Conservation (phyloP, 2,113 vertebrate genomes). For the Perognathus longimembris region DNA sequence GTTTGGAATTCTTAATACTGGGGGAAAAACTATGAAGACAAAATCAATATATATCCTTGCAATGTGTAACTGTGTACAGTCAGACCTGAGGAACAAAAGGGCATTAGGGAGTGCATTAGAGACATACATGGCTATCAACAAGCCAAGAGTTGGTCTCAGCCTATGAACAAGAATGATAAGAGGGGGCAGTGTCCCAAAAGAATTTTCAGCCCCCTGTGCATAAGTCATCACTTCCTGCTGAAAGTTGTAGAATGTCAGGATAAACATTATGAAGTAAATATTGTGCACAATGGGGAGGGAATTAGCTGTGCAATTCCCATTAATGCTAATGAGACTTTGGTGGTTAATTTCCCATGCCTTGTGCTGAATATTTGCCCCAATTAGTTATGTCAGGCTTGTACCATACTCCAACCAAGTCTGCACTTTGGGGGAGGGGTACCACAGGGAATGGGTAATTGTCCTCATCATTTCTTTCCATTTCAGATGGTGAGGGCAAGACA, state of each 20-base stretch:
- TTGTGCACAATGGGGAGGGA: conserved; percentile 79
- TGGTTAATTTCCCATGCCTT: conserved; percentile 82
- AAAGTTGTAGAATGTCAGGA: conserved; percentile 74
- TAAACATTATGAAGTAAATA: conserved; percentile 83
- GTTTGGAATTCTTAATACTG: not conserved
- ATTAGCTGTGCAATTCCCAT: conserved; percentile 79
- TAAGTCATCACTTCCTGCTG: conserved; percentile 67
- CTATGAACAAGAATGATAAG: not conserved
- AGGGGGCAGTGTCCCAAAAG: not conserved
- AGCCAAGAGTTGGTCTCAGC: not conserved
- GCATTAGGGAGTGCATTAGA: not conserved
- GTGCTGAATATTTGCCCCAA: conserved; percentile 80
- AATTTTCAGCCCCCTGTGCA: conserved; percentile 1
- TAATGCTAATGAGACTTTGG: conserved; percentile 82
- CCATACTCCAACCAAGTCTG: conserved; percentile 67
- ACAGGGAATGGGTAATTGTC: conserved; percentile 52
- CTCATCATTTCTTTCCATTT: conserved; percentile 54
- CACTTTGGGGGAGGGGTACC: not conserved
- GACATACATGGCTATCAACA: not conserved
- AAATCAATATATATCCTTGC: not conserved
- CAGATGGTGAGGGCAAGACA: conserved; percentile 29
- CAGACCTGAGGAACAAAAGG: rapidly evolving
- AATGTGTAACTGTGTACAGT: not conserved
- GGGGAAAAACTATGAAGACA: not conserved
- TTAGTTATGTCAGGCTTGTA: conserved; percentile 79